These are phyloP conservation scores for Geococcyx californianus DNA, from an alignment of 2,113 vertebrate genomes.

Conservation along the genomic window DNA sequence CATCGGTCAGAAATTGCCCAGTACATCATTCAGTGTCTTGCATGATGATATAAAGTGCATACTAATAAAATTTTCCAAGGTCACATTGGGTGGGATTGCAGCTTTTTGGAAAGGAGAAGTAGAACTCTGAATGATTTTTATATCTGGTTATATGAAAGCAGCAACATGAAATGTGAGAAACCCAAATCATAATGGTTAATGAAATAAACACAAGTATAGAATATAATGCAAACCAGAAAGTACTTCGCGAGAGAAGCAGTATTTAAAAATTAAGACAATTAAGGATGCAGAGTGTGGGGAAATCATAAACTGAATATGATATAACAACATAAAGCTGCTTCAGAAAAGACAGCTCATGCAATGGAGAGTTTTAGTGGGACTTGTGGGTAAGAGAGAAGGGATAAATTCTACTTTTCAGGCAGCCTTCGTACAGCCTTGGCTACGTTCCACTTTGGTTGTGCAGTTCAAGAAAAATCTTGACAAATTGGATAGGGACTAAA, in stretches of 20 bases:
- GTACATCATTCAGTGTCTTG: neutral
- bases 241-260: neutral
- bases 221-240: neutral
- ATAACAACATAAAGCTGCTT: neutral
- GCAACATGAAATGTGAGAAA: neutral
- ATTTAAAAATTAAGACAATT: neutral
- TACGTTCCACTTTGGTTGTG: neutral
- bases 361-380: neutral
- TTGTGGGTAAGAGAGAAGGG: neutral
- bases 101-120: neutral
- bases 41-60: neutral
- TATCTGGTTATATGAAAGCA: neutral
- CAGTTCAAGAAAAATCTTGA: conserved; percentile 42
- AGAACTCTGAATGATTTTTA: neutral
- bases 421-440: conserved; percentile 15
- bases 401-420: neutral
- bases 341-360: neutral
- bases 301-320: neutral
- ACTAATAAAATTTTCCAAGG: neutral
- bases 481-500: conserved; percentile 45
- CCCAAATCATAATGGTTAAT: neutral
- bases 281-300: neutral
- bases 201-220: neutral
- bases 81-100: neutral
- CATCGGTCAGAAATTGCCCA: neutral